These are phyloP conservation scores for Chamaea fasciata DNA, from an alignment of 2,113 vertebrate species.

Conservation along the genomic window DNA sequence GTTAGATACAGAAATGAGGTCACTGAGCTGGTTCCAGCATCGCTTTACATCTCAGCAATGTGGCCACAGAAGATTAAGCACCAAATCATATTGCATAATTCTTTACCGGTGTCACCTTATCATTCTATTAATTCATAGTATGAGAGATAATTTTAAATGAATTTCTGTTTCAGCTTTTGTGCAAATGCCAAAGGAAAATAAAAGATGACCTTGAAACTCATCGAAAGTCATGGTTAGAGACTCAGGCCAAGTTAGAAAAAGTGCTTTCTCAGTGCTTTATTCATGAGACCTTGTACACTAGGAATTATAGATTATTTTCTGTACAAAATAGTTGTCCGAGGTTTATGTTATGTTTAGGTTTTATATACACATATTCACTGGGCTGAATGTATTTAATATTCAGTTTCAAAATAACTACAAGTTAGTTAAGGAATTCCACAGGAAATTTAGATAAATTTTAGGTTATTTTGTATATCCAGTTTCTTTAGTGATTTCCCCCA, in stretches of 20 bases:
- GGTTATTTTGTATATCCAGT: not conserved
- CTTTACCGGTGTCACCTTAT: conserved; percentile 22
- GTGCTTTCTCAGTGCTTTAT: not conserved
- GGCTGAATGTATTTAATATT: not conserved
- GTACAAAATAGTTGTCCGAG: not conserved
- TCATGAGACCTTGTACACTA: not conserved
- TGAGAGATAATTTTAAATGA: conserved; percentile 14
- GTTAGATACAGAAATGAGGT: not conserved
- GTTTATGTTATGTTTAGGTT: not conserved
- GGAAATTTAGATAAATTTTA: not conserved
- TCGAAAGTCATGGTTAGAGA: not conserved
- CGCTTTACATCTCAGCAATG: not conserved
- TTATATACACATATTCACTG: not conserved
- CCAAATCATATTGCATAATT: not conserved
- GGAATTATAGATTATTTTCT: not conserved
- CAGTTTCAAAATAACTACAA: not conserved
- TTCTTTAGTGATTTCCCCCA: not conserved
- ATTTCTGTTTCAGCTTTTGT: conserved; percentile 29
- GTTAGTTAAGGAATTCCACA: not conserved
- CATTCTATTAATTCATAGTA: not conserved
- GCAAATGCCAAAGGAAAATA: conserved; percentile 13
- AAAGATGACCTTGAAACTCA: conserved; percentile 23
- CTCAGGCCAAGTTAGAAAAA: not conserved
- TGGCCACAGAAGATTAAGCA: conserved; percentile 34
- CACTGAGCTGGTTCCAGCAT: not conserved